Conservation (phyloP, 2,888 invertebrate genomes). For the Cylindroiulus punctatus region DNA sequence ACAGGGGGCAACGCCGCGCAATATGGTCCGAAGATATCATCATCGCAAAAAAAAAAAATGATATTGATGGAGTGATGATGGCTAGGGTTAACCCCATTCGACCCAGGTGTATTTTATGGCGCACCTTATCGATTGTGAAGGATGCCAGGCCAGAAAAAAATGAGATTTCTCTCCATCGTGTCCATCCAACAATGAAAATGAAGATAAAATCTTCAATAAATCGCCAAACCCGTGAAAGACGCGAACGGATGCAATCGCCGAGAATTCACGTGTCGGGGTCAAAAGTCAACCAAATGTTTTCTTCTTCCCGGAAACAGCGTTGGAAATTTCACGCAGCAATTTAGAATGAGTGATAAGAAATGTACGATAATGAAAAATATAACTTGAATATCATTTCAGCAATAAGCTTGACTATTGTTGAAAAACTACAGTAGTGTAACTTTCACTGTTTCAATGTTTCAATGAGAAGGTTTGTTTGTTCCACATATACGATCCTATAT, state of each 20-base stretch:
- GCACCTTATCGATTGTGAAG: not conserved
- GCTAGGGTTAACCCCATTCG: not conserved
- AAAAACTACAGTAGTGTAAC: too few species aligned
- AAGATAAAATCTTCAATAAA: not conserved
- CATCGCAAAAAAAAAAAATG: not conserved
- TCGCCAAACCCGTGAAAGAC: not conserved
- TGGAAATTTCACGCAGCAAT: too few species aligned
- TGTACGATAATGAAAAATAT: too few species aligned
- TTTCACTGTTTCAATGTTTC: too few species aligned
- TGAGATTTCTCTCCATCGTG: not conserved
- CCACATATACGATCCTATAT: too few species aligned
- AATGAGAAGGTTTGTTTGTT: too few species aligned
- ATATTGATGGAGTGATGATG: not conserved
- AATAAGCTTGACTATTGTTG: too few species aligned
- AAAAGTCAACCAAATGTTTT: not conserved
- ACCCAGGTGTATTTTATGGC: not conserved
- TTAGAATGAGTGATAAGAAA: too few species aligned
- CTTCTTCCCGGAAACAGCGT: not conserved
- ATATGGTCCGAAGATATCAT: not conserved
- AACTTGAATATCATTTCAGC: too few species aligned
- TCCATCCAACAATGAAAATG: not conserved
- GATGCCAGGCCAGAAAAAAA: not conserved
- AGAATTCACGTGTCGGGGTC: not conserved
- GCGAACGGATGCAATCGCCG: not conserved
- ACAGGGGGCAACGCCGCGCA: not conserved